Conservation (phyloP, 1,140 invertebrate genomes). For the Lanistes nyassanus region DNA sequence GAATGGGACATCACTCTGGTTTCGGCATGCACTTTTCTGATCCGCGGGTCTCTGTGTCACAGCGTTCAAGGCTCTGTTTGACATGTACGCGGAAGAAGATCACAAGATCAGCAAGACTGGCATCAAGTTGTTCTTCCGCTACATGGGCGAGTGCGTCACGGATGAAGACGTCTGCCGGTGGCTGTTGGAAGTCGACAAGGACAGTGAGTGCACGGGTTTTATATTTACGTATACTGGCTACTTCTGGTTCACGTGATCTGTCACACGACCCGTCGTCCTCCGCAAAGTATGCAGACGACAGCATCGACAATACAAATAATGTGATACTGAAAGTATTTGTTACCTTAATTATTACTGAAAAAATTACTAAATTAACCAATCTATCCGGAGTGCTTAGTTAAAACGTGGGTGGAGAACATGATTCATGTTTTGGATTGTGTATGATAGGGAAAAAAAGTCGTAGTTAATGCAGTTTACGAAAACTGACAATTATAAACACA, state of each 20-base stretch:
- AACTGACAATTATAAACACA: not conserved
- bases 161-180: not conserved
- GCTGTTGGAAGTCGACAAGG: conserved; percentile 20
- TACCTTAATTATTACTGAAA: too few species aligned
- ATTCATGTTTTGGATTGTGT: not conserved
- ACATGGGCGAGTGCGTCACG: conserved; percentile 16
- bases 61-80: conserved; percentile 16
- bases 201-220: not conserved
- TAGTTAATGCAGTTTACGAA: not conserved
- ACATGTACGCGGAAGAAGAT: conserved; percentile 14
- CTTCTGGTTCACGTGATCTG: not conserved
- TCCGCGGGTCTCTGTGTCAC: not conserved
- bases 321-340: not conserved
- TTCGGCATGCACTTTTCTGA: not conserved
- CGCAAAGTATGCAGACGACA: not conserved
- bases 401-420: too few species aligned
- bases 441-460: too few species aligned
- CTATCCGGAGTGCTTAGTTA: not conserved
- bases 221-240: not conserved
- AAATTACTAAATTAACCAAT: too few species aligned
- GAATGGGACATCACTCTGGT: not conserved
- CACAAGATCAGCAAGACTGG: not conserved
- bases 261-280: not conserved
- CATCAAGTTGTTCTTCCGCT: conserved; percentile 24
- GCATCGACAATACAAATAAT: not conserved